Conservation (phyloP, 2,888 invertebrate genomes). For the Scaptomyza reducta region DNA sequence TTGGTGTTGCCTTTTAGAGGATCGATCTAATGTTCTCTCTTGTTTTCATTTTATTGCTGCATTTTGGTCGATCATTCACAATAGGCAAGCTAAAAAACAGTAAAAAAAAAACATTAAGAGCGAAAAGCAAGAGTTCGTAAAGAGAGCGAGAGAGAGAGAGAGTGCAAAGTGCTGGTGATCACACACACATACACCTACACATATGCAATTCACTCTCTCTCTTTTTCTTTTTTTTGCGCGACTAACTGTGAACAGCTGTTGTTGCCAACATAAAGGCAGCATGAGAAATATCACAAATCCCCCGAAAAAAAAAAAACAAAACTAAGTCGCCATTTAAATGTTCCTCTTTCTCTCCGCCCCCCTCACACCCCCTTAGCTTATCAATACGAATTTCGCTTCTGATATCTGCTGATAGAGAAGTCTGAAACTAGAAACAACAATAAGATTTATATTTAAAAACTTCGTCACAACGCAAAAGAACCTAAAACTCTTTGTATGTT, state of each 20-base stretch:
- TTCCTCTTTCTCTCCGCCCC: not conserved
- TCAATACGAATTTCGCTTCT: constrained; percentile 30
- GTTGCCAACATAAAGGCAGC: constrained; percentile 2
- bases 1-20: too few relatives aligned
- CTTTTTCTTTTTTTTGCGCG: too few relatives aligned
- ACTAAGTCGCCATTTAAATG: constrained; percentile 23
- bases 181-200: not conserved
- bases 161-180: not conserved
- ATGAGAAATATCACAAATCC: too few relatives aligned
- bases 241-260: constrained; percentile 35
- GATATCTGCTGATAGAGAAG: constrained; percentile 44
- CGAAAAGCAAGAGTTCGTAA: too few relatives aligned
- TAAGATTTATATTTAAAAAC: constrained; percentile 43
- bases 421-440: not conserved
- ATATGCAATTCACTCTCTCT: too few relatives aligned
- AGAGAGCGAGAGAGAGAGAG: too few relatives aligned
- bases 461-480: constrained; percentile 20
- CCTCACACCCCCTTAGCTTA: constrained; percentile 19
- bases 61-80: not conserved
- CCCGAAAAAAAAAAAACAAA: not conserved
- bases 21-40: too few relatives aligned
- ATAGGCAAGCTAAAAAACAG: too few relatives aligned
- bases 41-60: too few relatives aligned
- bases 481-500: constrained; percentile 1
- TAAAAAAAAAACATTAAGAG: too few relatives aligned